Conservation (phyloP, 2,113 vertebrate genomes). For the Tachysurus fulvidraco region DNA sequence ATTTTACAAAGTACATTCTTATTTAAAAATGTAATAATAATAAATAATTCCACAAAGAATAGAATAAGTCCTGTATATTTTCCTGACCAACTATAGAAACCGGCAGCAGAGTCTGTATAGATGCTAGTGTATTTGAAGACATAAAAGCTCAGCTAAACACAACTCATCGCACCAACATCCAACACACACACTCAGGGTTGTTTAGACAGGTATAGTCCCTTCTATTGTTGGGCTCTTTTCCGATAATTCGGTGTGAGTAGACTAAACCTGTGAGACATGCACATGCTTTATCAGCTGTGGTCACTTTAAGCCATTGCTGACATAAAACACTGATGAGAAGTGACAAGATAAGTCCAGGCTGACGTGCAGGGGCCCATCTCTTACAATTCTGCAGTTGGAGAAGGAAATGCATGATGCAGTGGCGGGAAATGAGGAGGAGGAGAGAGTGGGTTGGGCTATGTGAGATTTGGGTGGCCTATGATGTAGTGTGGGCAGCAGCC, state of each 20-base stretch:
- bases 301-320: slow-evolving; percentile 59
- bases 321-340: slow-evolving; percentile 63
- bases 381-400: slow-evolving; percentile 5
- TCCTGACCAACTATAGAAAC: neutral
- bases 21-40: neutral
- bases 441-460: slow-evolving; percentile 3
- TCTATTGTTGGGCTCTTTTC: slow-evolving; percentile 58
- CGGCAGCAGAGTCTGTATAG: neutral
- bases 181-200: slow-evolving; percentile 51
- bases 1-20: neutral
- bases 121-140: slow-evolving; percentile 3
- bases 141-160: slow-evolving; percentile 18
- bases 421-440: slow-evolving; percentile 17
- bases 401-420: slow-evolving; percentile 28
- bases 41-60: neutral
- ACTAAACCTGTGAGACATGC: slow-evolving; percentile 59
- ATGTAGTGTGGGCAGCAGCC: slow-evolving; percentile 19
- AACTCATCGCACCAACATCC: slow-evolving; percentile 20
- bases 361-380: slow-evolving; percentile 50
- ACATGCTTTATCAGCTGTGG: slow-evolving; percentile 55
- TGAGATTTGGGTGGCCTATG: neutral
- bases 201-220: slow-evolving; percentile 67
- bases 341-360: slow-evolving; percentile 70
- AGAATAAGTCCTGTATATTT: neutral
- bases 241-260: slow-evolving; percentile 63